Conservation (phyloP, 1,140 invertebrate species). For the Leptinotarsa texana region DNA sequence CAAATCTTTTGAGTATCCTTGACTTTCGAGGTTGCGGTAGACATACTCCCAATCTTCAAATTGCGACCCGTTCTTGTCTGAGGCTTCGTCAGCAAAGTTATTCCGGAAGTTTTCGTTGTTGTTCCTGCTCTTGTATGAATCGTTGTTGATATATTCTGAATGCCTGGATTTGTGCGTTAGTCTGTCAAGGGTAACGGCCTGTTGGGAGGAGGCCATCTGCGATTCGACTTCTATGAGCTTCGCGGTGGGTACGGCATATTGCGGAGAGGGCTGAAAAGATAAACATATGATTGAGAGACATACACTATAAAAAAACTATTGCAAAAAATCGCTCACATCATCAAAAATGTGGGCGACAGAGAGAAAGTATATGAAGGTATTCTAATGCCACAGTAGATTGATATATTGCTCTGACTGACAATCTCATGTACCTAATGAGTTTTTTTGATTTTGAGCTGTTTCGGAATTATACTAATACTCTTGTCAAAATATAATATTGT, state of each 20-base stretch:
- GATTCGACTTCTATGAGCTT: conserved; percentile 74
- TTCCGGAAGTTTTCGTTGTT: not conserved
- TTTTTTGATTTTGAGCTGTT: no score
- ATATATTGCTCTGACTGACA: no score
- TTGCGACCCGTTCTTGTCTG: conserved; percentile 57
- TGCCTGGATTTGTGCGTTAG: conserved; percentile 31
- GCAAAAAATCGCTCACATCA: no score
- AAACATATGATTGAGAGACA: no score
- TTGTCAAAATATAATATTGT: no score
- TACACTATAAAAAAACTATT: no score
- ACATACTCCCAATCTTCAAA: conserved; percentile 80
- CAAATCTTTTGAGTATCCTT: conserved; percentile 72
- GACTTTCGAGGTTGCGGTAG: conserved; percentile 73
- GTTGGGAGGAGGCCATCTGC: conserved; percentile 33
- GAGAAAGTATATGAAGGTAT: no score
- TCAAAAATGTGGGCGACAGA: no score
- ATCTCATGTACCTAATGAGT: no score
- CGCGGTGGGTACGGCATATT: conserved; percentile 58
- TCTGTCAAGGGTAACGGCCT: conserved; percentile 39
- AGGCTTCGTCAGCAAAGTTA: conserved; percentile 40
- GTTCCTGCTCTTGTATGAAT: conserved; percentile 27
- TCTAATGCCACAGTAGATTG: no score
- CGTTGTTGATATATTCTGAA: conserved; percentile 28
- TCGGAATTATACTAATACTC: no score
- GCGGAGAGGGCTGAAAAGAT: not conserved